Percentiles rank a stretch among this genome's conserved stretches.
These are phyloP conservation scores for Cryptotermes secundus DNA, from an alignment of 1,140 invertebrate genomes.

Conservation along the genomic window DNA sequence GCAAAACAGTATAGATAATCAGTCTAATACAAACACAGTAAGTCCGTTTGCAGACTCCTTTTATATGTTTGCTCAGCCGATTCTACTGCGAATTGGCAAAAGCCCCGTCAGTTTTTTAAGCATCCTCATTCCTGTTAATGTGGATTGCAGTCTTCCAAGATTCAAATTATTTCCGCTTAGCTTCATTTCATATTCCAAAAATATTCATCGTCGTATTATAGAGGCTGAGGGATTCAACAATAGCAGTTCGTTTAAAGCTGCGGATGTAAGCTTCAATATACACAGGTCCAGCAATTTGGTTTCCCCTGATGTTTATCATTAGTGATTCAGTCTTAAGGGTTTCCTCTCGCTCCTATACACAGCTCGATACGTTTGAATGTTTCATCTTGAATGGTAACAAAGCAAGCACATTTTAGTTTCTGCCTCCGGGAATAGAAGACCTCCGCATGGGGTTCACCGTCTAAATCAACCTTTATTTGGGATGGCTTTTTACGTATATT, in stretches of 20 bases:
- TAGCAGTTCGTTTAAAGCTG: background rate
- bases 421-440: background rate
- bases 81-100: background rate
- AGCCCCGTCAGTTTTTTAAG: background rate
- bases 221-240: no score
- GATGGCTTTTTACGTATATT: background rate
- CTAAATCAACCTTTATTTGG: background rate
- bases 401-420: background rate
- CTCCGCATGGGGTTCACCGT: background rate
- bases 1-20: background rate
- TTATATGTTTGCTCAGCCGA: no score
- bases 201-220: background rate
- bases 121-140: background rate
- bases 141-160: background rate
- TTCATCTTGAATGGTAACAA: background rate
- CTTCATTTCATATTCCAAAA: background rate
- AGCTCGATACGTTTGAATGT: background rate
- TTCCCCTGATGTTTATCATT: background rate
- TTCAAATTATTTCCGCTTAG: background rate
- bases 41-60: background rate
- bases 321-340: constrained; percentile 2
- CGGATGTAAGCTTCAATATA: background rate
- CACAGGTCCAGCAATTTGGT: background rate
- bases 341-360: background rate
- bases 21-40: background rate